Evolutionary conservation across 2,797 vertebrate species (phyloP).

Genomic region (Gobionotothen gibberifrons): DNA sequence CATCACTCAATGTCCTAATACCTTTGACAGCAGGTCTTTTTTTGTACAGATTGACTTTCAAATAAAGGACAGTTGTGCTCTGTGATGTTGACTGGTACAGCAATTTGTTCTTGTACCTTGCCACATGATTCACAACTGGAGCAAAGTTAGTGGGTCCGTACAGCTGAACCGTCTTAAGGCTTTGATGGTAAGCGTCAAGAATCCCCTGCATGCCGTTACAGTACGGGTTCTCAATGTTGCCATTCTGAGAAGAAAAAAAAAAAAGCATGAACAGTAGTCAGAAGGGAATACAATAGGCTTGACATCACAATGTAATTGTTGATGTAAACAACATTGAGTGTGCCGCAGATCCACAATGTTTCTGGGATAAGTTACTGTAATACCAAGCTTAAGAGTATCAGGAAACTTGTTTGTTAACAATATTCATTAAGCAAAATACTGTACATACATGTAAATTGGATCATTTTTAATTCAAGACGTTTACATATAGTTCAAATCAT

Average conservation of each 20-base stretch:
- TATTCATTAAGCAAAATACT: too few species aligned
- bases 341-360: neutral
- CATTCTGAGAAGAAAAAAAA: conserved; percentile 84
- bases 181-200: conserved; percentile 94
- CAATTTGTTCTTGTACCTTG: conserved; percentile 83
- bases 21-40: conserved; percentile 20
- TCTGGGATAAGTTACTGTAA: neutral
- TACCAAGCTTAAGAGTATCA: neutral
- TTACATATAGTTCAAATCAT: neutral
- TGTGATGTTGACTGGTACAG: conserved; percentile 6
- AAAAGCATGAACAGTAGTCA: neutral
- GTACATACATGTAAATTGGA: neutral
- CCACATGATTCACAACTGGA: conserved; percentile 94
- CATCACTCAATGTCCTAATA: conserved; percentile 49
- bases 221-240: conserved; percentile 92
- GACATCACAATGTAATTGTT: neutral
- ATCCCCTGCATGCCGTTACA: conserved; percentile 95
- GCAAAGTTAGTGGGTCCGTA: conserved; percentile 98
- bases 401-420: neutral
- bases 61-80: conserved; percentile 8
- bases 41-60: conserved; percentile 44
- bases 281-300: neutral
- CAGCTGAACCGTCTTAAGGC: conserved; percentile 96
- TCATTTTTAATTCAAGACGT: neutral
- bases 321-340: neutral